Base-by-base conservation (phyloP, 2,797 vertebrate genomes). In the Brotula barbata region DNA sequence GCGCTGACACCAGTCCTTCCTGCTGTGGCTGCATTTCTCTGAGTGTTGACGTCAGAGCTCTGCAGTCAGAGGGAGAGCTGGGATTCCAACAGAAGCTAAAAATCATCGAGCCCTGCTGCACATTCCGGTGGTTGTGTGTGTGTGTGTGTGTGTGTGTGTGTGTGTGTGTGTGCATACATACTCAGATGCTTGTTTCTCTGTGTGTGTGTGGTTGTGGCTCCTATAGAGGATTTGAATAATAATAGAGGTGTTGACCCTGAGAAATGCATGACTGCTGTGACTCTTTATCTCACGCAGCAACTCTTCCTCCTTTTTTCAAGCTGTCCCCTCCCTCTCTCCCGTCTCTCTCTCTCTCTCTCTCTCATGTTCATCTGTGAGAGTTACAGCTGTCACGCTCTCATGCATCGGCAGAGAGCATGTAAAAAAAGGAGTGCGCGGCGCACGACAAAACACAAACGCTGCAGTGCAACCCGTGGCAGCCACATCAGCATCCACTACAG, bases 211-310 rank as follows among this genome's bases (percentile, higher is more conserved):
- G 41, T 8, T 61, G 68, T 58, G 58, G 25, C 56, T 17, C 45
- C 48, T 55, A 44, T 28, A n/a, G 33, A 37, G 52, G 57, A 83
- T 88, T 84, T 87, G 67, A 87, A 88, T 86, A 63, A 87, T 83
- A 86, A 87, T 74, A 68, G 78, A 82, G 40, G 65, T 73, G 60
- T 68, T 83, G 86, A 86, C 79, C 85, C 84, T 71, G 71, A 78
- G 74, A 85, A 77, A 71, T 58, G 72, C 67, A 78, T 78, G 73
- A 85, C 73, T 55, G 70, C 77, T 64, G 66, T 64, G 69, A 77
- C 80, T 73, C 54, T 68, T 72, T 77, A 68, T 75, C 71, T 71
- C 75, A 56, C 63, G 56, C 75, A 64, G 58, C 72, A 72, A 60
- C n/a, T 45, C 43, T 34, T 34, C 39, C 37, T 75, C 53, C 64